Conservation (phyloP, 2,797 vertebrate species). For the Monodelphis domestica region DNA sequence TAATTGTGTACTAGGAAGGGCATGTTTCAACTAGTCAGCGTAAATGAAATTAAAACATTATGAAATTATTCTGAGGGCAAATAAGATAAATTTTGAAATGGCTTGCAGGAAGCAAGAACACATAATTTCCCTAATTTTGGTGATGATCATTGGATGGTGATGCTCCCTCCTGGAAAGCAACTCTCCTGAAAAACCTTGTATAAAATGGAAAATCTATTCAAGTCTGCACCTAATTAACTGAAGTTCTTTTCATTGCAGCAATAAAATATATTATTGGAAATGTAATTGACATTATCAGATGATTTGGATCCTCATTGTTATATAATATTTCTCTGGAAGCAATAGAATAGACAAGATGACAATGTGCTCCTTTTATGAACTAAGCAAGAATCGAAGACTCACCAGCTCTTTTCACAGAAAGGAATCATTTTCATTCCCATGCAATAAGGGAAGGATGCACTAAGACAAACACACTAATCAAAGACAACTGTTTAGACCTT, state of each 20-base stretch:
- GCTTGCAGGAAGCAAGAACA: conserved; percentile 13
- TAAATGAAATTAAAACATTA: conserved; percentile 24
- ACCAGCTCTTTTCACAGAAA: too few species aligned
- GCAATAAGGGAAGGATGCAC: not conserved
- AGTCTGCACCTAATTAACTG: not conserved
- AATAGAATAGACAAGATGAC: not conserved
- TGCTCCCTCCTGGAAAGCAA: too few species aligned
- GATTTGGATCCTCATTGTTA: not conserved
- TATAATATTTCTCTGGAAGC: not conserved
- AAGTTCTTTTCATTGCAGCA: not conserved
- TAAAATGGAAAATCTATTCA: not conserved
- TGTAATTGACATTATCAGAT: not conserved
- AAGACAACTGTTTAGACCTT: conserved; percentile 5
- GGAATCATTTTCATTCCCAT: too few species aligned
- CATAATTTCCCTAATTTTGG: conserved; percentile 25
- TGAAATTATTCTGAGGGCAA: conserved; percentile 7
- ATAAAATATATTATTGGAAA: not conserved
- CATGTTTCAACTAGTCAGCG: not conserved
- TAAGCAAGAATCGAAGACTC: not conserved
- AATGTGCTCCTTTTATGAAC: not conserved
- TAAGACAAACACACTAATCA: not conserved
- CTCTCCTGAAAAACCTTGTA: too few species aligned
- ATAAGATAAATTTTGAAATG: conserved; percentile 2
- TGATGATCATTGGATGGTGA: not conserved
- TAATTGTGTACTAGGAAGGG: not conserved